Conservation (phyloP, 2,113 vertebrate genomes). For the Asarcornis scutulata region DNA sequence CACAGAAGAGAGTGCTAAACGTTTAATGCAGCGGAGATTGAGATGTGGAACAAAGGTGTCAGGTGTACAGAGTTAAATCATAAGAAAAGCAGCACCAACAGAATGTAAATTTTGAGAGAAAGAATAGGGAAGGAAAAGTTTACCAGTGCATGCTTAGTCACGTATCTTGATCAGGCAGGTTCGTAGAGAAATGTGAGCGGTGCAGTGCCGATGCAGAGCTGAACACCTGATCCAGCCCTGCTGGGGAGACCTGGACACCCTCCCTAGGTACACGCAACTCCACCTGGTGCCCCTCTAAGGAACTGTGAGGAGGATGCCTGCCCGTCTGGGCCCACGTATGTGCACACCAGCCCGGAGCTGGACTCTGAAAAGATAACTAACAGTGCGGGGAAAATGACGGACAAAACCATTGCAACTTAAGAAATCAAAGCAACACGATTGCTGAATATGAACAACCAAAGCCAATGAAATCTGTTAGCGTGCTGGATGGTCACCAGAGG, state of each 20-base stretch:
- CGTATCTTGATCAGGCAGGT: rapidly evolving
- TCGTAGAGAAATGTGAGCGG: rapidly evolving
- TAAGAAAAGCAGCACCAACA: too few relatives aligned
- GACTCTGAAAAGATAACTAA: rapidly evolving
- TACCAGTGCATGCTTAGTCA: rapidly evolving
- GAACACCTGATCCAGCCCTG: background rate
- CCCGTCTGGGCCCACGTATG: rapidly evolving
- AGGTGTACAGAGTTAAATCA: background rate
- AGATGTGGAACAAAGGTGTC: too few relatives aligned
- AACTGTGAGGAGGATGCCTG: rapidly evolving
- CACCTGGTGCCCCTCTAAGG: background rate
- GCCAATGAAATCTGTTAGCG: rapidly evolving
- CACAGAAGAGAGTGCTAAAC: rapidly evolving
- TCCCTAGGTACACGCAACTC: rapidly evolving
- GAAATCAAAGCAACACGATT: rapidly evolving
- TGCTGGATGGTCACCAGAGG: background rate
- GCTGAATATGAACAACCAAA: rapidly evolving
- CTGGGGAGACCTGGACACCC: background rate
- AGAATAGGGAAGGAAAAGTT: background rate
- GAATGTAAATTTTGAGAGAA: background rate
- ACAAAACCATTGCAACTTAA: rapidly evolving
- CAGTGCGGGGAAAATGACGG: rapidly evolving
- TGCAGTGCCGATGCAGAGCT: rapidly evolving
- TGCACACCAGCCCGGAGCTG: rapidly evolving
- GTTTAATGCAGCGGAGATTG: rapidly evolving